Base-by-base conservation (phyloP, 2,113 vertebrate species). In the Pongo pygmaeus region DNA sequence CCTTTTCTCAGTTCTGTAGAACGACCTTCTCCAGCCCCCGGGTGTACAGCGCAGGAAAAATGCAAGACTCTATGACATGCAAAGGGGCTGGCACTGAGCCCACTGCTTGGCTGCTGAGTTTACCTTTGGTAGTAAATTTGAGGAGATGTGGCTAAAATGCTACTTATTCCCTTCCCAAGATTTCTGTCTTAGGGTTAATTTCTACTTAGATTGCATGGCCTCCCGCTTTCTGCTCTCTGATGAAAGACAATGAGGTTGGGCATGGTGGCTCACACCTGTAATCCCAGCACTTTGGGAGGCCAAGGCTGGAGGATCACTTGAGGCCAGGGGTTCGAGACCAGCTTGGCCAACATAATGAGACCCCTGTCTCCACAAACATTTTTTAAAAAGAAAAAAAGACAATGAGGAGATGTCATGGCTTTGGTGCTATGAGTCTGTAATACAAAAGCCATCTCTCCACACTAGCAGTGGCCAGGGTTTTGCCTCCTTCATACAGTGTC, bases 171-270 rank as follows among this genome's bases (percentile, higher is more conserved):
- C 52, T 43, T 30, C 59, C 84, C 86, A 30, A 77, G 50, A 74
- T 75, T 88, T 32, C 80, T 91, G 55, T 77, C 38, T 90, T 67
- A 18, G 57, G 57, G 10, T 23, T 85, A 9, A 32, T 57, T 61
- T 74, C 35, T 50, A 12, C 48, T 78, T 52, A 38, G 25, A 46
- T 52, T 69, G 3, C 38, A 64, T 46, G 52, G 52, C 43, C 38
- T 92, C 64, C 64, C 32, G 11, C 55, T 46, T 72, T 84, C 38
- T 48, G 72, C 75, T 93, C 75, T 93, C 64, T 87, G 69, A 48
- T 77, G 64, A 77, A 84, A 43, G 75, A 77, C 40, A 30, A 30
- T 46, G 43, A 46, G 74, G 61, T 14, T 64, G 27, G 61, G 27
- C 30, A 30, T 11, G 6, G 27, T 64, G 61, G 27, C 61, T 32